Conservation (phyloP, 1,140 invertebrate species). For the Asobara japonica region DNA sequence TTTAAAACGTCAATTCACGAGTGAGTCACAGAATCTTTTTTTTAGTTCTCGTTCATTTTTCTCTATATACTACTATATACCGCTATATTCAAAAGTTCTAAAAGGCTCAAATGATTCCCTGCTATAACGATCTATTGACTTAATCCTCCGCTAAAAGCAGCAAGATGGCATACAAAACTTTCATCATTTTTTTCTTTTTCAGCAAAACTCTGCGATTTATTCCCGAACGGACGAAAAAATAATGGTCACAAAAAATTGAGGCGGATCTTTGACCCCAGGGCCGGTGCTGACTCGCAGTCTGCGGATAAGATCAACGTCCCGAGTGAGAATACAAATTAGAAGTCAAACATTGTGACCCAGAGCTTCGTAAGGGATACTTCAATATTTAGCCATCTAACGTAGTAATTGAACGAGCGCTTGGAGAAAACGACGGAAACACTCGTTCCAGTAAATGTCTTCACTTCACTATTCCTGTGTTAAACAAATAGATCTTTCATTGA, state of each 20-base stretch:
- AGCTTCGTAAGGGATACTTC: slow-evolving; percentile 30
- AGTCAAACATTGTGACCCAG: slow-evolving; percentile 46
- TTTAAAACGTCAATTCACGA: no score
- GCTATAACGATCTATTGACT: no score
- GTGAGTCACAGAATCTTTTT: no score
- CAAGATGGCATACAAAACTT: no score
- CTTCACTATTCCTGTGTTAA: no score
- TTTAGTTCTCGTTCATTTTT: no score
- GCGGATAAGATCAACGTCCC: not conserved
- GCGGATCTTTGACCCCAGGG: not conserved
- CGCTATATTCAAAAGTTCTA: no score
- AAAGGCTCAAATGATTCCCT: no score
- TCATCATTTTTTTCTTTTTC: no score
- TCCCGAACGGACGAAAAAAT: not conserved
- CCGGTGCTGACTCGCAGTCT: slow-evolving; percentile 29
- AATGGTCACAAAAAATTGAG: not conserved
- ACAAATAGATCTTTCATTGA: no score
- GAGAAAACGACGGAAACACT: not conserved
- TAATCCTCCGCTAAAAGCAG: no score
- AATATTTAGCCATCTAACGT: slow-evolving; percentile 48
- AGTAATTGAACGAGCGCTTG: slow-evolving; percentile 27
- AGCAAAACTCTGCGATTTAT: not conserved
- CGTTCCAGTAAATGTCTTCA: not conserved
- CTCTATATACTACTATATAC: no score
- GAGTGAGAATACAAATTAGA: slow-evolving; percentile 24